These are phyloP conservation scores for Ammodytes dubius DNA, from an alignment of 2,113 vertebrate species.

Conservation along the genomic window DNA sequence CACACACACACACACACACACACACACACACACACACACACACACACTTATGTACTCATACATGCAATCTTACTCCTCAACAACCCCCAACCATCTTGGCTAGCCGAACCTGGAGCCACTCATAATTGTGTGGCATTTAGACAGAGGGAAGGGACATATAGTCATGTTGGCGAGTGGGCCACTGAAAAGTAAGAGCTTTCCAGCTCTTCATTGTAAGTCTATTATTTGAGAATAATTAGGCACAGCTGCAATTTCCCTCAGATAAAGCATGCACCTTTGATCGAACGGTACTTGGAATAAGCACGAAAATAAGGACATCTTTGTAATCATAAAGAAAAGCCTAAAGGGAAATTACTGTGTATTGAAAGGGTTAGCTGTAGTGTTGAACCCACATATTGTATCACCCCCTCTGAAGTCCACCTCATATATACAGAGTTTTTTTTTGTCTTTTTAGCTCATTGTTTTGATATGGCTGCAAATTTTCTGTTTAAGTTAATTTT, in stretches of 20 bases:
- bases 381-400: not conserved
- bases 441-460: not conserved
- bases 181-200: constrained; percentile 62
- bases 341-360: not conserved
- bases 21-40: constrained; percentile 56
- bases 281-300: too few species aligned
- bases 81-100: constrained; percentile 89
- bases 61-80: constrained; percentile 72
- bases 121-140: constrained; percentile 99
- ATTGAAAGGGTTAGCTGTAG: not conserved
- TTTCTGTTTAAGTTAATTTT: not conserved
- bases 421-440: not conserved
- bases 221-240: constrained; percentile 57
- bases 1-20: too few species aligned
- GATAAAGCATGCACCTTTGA: too few species aligned
- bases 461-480: not conserved
- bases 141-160: constrained; percentile 60
- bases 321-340: constrained; percentile 3
- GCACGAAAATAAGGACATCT: too few species aligned
- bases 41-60: constrained; percentile 53
- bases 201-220: constrained; percentile 29
- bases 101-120: constrained; percentile 74
- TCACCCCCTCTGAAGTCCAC: not conserved
- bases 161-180: constrained; percentile 51
- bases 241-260: constrained; percentile 31